phyloP scores from a whole-genome alignment of 2,113 vertebrate genomes.

The Urocitellus parryii region DNA sequence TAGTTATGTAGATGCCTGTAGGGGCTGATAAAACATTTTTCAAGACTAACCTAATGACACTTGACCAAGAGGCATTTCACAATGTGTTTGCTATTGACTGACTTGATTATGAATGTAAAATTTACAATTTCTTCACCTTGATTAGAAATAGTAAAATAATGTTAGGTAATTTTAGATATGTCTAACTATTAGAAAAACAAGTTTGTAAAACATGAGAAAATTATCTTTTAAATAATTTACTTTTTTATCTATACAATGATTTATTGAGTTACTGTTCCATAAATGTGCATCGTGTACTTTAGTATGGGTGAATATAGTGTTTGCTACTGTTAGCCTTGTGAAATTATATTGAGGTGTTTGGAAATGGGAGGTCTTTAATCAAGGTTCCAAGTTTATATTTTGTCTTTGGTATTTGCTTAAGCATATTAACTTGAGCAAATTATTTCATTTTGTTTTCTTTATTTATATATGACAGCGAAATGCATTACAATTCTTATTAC shows the following conservation, averaged over 20 bases:
- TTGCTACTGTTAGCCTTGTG: neutral
- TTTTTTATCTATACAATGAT: constrained; percentile 19
- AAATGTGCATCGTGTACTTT: neutral
- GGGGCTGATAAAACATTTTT: constrained; percentile 22
- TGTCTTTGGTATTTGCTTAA: neutral
- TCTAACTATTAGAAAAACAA: neutral
- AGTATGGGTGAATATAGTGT: neutral
- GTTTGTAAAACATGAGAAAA: neutral
- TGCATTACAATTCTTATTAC: no score
- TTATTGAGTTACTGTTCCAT: neutral
- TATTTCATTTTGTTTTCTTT: neutral
- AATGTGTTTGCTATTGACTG: neutral
- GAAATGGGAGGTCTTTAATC: neutral
- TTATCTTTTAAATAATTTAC: neutral
- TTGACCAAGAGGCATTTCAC: neutral
- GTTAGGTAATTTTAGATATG: neutral
- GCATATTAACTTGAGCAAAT: neutral
- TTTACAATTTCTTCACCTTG: neutral
- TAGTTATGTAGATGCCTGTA: neutral
- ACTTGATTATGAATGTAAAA: neutral
- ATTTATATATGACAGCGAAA: no score
- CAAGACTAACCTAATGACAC: neutral
- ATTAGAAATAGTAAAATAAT: neutral
- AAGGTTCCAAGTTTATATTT: neutral
- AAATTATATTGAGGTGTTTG: neutral